A percentile compares a stretch with the other conserved stretches of the same genome.
Conservation (phyloP, 2,113 vertebrate genomes). For the Scartelaos histophorus region DNA sequence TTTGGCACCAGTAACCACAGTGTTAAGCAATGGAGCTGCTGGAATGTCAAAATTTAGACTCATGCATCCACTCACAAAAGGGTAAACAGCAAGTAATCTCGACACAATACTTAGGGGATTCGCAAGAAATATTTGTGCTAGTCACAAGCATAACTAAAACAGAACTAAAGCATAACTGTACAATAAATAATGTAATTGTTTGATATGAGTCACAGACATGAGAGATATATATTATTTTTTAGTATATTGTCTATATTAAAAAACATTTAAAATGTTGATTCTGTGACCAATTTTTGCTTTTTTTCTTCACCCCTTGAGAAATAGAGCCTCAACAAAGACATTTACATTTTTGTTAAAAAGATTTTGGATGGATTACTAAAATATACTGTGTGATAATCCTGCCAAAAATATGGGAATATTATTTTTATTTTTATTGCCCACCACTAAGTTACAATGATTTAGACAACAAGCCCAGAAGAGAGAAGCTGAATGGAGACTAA, state of each 20-base stretch:
- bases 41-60: conserved; percentile 5
- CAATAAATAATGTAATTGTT: not conserved
- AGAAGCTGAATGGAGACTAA: not conserved
- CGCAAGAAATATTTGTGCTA: not conserved
- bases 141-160: not conserved
- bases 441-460: not conserved
- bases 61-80: not conserved
- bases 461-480: not conserved
- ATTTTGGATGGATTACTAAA: no score
- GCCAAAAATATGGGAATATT: not conserved
- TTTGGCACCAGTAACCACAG: conserved; percentile 11
- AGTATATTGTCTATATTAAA: no score
- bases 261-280: no score
- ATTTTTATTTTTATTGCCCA: not conserved
- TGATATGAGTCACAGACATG: not conserved
- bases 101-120: not conserved
- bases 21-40: not conserved
- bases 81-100: not conserved
- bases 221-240: not conserved
- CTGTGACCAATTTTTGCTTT: no score
- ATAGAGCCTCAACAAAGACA: no score
- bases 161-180: no score
- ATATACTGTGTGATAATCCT: no score
- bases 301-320: not conserved
- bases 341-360: no score